Conservation (phyloP, 2,888 invertebrate species). For the Ptycholaimellus sp. region DNA sequence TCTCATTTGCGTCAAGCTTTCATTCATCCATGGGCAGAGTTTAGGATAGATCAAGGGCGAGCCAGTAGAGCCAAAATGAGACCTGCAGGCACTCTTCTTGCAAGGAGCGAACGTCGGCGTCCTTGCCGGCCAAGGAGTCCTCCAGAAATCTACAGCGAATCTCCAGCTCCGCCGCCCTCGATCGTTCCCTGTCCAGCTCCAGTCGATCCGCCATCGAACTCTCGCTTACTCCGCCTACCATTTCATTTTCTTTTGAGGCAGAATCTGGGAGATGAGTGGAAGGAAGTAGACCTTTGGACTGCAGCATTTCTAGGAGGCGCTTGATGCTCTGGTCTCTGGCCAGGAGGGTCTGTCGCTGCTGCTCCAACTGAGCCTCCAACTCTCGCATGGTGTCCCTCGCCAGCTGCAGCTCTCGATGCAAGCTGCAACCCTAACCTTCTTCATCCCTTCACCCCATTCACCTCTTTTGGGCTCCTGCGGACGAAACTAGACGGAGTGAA, state of each 20-base stretch:
- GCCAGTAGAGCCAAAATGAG: too few relatives aligned
- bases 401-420: constrained; percentile 6
- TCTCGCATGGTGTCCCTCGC: constrained; percentile 4
- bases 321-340: constrained; percentile 94
- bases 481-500: too few relatives aligned
- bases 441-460: too few relatives aligned
- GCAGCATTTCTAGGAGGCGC: constrained; percentile 89
- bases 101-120: constrained; percentile 30
- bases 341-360: constrained; percentile 84
- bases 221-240: constrained; percentile 26
- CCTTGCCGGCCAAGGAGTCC: constrained; percentile 29
- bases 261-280: too few relatives aligned
- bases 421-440: too few relatives aligned
- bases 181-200: constrained; percentile 27
- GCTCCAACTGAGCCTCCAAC: constrained; percentile 78
- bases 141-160: constrained; percentile 30
- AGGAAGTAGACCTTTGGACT: constrained; percentile 71
- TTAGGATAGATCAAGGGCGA: too few relatives aligned
- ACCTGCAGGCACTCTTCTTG: constrained; percentile 29
- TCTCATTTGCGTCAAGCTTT: too few relatives aligned
- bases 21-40: too few relatives aligned
- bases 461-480: too few relatives aligned
- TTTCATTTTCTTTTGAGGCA: constrained; percentile 2
- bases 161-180: constrained; percentile 24
- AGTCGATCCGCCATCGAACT: constrained; percentile 27